Percentiles rank a stretch among this genome's conserved stretches.
phyloP scores from a whole-genome alignment of 1,140 invertebrate species.

The Campoletis sonorensis region DNA sequence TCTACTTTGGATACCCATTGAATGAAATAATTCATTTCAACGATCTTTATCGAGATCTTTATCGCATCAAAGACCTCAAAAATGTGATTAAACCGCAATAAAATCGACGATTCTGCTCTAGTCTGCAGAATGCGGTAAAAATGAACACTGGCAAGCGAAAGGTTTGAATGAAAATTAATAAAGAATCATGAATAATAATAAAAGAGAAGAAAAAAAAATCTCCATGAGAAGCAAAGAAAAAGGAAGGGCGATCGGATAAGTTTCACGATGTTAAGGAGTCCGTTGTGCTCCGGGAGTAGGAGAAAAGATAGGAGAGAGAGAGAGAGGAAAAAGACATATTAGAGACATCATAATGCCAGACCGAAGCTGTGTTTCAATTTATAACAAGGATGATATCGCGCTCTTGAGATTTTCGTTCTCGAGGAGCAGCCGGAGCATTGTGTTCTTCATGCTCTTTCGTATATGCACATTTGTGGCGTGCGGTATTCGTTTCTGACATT shows the following conservation, averaged over 20 bases:
- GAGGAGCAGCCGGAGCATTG: slow-evolving; percentile 69
- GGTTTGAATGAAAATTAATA: slow-evolving; percentile 30
- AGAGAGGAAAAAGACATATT: slow-evolving; percentile 75
- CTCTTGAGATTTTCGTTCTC: slow-evolving; percentile 73
- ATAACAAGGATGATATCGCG: slow-evolving; percentile 76
- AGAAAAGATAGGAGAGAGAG: slow-evolving; percentile 55
- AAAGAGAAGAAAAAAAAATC: slow-evolving; percentile 26
- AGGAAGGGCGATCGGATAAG: slow-evolving; percentile 37
- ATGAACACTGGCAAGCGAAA: too few species aligned
- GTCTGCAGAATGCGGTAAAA: too few species aligned
- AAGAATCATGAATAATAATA: too few species aligned
- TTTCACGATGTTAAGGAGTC: slow-evolving; percentile 10
- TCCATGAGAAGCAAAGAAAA: background rate
- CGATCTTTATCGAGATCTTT: too few species aligned
- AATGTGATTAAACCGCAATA: too few species aligned
- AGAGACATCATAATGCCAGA: slow-evolving; percentile 77
- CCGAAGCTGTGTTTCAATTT: slow-evolving; percentile 76
- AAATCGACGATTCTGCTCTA: too few species aligned
- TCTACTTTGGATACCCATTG: too few species aligned
- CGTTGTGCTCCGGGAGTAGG: background rate
- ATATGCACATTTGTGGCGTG: background rate
- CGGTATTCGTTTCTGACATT: slow-evolving; percentile 65
- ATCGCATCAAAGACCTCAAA: too few species aligned
- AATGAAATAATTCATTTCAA: too few species aligned
- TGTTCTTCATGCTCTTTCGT: slow-evolving; percentile 65